Evolutionary conservation across 64 coral and sea anemone species (phyloP), one percentile per base, ranked within the genome.

Genomic region (Stylophora pistillata): DNA sequence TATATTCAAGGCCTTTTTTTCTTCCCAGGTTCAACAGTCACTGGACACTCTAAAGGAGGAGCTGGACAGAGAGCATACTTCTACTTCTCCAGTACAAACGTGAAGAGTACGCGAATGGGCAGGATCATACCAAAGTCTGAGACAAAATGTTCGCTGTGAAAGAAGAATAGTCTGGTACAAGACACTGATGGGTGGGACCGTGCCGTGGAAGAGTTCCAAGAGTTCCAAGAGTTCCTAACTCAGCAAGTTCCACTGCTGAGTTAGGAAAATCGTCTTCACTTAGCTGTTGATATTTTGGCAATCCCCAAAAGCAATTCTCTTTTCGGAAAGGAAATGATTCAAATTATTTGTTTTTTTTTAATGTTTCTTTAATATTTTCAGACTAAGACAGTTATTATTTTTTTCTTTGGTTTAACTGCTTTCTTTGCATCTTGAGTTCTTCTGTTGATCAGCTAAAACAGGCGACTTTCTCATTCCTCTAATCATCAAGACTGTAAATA

Each of bases 11-110:
- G 34, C 69, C 9, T 28, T 64, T 56, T 61, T 63, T 58, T 79
- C 10, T 13, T 70, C 34, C 1, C 26, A 84, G 80, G 80, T 84
- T 10, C 80, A 84, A 25, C 62, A 70, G 15, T 84, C 80, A 1
- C 25, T 84, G 23, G 80, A 84, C 33, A 16, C 53, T 15, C 9
- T 84, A 14, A 60, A 84, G 47, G 34, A 25, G 14, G 80, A 84
- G 32, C 33, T 84, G 3, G 65, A n/a, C 28, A 70, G 53, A 68
- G 62, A 27, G 69, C 80, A 84, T 21, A 69, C 61, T n/a, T n/a
- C n/a, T 18, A 53, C 33, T 84, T 60, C n/a, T 31, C 15, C 77
- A 15, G 55, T 29, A 56, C 13, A 79, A 18, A 55, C 56, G 77
- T 79, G 56, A 79, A 79, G 25, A 79, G 15, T 56, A 60, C 27